Evolutionary conservation across 2,888 invertebrate genomes (phyloP).

Genomic region (Drosophila fulvimacula): DNA sequence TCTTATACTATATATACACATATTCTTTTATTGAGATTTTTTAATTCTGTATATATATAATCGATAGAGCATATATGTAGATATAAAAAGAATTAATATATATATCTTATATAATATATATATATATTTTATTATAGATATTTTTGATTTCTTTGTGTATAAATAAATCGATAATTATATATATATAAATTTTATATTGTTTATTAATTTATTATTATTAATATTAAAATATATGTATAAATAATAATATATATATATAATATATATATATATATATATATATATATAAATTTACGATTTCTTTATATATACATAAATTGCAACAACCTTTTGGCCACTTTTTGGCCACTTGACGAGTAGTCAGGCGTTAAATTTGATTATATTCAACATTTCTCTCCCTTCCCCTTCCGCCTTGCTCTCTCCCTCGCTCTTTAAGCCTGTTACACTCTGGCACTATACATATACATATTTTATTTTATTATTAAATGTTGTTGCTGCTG

Average conservation of each 20-base stretch:
- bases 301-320: conserved; percentile 29
- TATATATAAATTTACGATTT: conserved; percentile 27
- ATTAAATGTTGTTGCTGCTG: conserved; percentile 43
- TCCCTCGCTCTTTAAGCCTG: not conserved
- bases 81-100: too few species aligned
- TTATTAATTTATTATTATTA: too few species aligned
- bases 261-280: not conserved
- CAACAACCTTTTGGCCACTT: conserved; percentile 33
- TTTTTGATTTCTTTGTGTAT: too few species aligned
- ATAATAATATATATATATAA: too few species aligned
- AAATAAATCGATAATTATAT: too few species aligned
- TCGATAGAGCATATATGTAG: too few species aligned
- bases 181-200: too few species aligned
- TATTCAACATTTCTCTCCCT: conserved; percentile 52
- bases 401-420: not conserved
- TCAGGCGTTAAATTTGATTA: conserved; percentile 73
- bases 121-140: too few species aligned
- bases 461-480: conserved; percentile 47
- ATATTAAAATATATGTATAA: too few species aligned
- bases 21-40: too few species aligned
- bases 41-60: too few species aligned
- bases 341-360: conserved; percentile 58
- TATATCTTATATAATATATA: too few species aligned
- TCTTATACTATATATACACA: not conserved
- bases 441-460: conserved; percentile 2